Evolutionary conservation across 2,113 vertebrate genomes (phyloP).

Genomic region (Pteropus alecto): DNA sequence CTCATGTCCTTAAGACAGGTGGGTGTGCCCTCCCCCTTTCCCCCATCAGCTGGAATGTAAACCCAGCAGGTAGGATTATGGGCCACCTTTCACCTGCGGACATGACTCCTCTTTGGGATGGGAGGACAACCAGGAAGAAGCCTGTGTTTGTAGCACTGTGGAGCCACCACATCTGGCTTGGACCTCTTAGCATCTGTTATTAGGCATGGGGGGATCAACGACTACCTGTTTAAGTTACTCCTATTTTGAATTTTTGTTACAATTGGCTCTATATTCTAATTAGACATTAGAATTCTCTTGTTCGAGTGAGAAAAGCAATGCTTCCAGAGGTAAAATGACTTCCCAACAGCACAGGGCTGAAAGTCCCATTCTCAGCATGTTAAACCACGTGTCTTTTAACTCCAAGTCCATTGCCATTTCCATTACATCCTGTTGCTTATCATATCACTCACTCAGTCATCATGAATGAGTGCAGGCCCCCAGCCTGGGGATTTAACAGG

Average conservation of each 20-base stretch:
- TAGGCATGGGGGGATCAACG: background rate
- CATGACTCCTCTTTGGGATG: accelerated
- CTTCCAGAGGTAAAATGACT: background rate
- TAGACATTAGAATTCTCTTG: background rate
- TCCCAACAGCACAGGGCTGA: background rate
- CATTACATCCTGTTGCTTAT: background rate
- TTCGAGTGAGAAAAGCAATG: background rate
- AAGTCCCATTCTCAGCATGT: background rate
- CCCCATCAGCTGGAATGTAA: background rate
- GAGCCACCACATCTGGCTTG: accelerated
- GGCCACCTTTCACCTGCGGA: background rate
- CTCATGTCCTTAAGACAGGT: background rate
- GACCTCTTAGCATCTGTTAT: accelerated
- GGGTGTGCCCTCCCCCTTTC: accelerated
- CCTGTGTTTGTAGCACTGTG: background rate
- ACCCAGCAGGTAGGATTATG: no score
- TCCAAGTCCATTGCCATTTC: background rate
- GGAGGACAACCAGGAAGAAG: background rate
- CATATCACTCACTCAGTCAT: background rate
- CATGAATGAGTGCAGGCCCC: background rate
- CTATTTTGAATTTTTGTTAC: background rate
- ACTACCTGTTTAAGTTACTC: background rate
- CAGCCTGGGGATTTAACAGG: background rate
- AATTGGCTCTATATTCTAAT: background rate
- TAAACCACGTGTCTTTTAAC: background rate